Base-by-base conservation (phyloP, 2,113 vertebrate genomes). In the Tragelaphus imberbis region DNA sequence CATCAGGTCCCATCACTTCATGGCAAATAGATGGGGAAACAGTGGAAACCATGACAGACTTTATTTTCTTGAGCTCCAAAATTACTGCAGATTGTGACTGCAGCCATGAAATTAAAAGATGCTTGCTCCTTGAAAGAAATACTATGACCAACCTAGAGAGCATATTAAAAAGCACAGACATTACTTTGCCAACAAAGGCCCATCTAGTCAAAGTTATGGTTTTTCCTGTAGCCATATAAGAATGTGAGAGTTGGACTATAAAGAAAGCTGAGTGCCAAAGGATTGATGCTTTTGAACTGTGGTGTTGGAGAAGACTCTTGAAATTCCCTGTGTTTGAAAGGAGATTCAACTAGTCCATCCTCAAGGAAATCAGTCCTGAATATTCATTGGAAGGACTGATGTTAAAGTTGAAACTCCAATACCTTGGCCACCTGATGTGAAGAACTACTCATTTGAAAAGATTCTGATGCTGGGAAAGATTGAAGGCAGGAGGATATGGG, bases 261-360 rank as follows among this genome's bases (percentile, higher is more conserved):
- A 68, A 36, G 33, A 68, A 68, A n/a, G 65, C 65, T 68, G n/a
- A 68, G 0, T 2, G 2, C 17, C 0, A 0, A 68, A 21, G 17
- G 17, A 68, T 11, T 68, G 65, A 68, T 68, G 65, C 33, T 68
- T 68, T 36, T 36, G 33, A 68, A 68, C 17, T 68, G 65, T 36
- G 65, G 33, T 21, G 17, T 36, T 68, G 65, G n/a, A 68, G 65
- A 36, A 68, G n/a, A 68, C 4, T 68, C 65, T 36, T 36, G 65
- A 68, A 3, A 68, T 4, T 68, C 65, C 65, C 65, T 68, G 11
- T 2, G 33, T 10, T 8, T 21, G 8, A 8, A 68, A 36, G 16
- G 65, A 36, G 16, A 10, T 68, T 17, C 65, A 68, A 68, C 17
- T 2, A 21, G 17, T 36, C 17, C 33, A 68, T 68, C 16, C 33